Evolutionary conservation across 2,888 invertebrate species (phyloP), one percentile per base, ranked within the genome.

Genomic region (Oxyscelio sp.): DNA sequence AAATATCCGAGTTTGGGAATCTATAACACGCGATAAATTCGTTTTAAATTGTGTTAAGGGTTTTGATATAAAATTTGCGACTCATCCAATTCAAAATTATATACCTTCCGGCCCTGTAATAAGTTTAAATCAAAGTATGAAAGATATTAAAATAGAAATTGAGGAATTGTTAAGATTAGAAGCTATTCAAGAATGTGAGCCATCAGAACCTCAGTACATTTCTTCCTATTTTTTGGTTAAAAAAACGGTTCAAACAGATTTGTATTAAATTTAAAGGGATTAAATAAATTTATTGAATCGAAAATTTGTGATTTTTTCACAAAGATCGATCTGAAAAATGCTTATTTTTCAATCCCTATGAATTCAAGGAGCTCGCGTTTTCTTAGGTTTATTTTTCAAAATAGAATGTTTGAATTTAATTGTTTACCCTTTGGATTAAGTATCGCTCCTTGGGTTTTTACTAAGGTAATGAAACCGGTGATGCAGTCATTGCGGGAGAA

Each of bases 401-500:
- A 63, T n/a, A 24, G 19, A 0, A 38, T 58, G n/a, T 83, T 40
- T 21, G 70, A 84, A 45, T 84, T 80, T 22, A 43, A 11, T 19
- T 74, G 74, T 43, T 22, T 84, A 1, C 84, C 75, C 1, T 84
- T 84, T 56, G 79, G 74, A 0, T 19, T 80, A 11, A 74, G 63
- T 48, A 65, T 80, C 17, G 58, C 68, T 13, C 83, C 79, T 5
- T 79, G 56, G 27, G n/a, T 68, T 19, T 73, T 83, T 34, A 68
- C 83, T 9, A 77, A 78, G 22, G 6, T 83, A 19, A 65, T 79
- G 68, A 83, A 79, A 58, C 78, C 78, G 1, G 74, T 68, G 4
- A 52, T 61, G 15, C 38, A 52, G 9, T 13, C 5, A 2, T 40
- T 83, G 13, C 38, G 83, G 17, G 9, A 22, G 5, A 43, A 43